These are phyloP conservation scores for Typhlichthys eigenmanni DNA, from an alignment of 2,797 vertebrate genomes.

Conservation along the genomic window DNA sequence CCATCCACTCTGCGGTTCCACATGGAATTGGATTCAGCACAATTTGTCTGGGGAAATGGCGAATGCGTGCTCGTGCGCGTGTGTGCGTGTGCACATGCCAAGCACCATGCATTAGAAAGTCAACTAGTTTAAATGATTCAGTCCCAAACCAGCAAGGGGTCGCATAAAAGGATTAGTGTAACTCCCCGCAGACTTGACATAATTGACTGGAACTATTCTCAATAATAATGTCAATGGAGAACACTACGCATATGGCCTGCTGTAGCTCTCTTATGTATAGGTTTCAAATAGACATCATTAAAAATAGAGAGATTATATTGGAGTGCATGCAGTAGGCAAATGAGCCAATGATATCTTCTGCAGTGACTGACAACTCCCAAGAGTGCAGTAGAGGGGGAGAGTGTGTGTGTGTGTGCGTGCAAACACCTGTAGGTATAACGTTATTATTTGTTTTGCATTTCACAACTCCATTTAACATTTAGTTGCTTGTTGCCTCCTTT, in stretches of 20 bases:
- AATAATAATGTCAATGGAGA: neutral
- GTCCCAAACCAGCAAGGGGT: neutral
- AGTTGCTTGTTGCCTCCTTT: conserved; percentile 47
- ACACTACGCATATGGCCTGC: conserved; percentile 1
- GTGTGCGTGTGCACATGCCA: conserved; percentile 5
- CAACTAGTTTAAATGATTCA: neutral
- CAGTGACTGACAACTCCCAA: conserved; percentile 7
- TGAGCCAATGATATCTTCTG: conserved; percentile 1
- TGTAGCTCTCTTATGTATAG: too few relatives aligned
- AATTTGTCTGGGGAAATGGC: conserved; percentile 24
- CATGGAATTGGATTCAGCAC: conserved; percentile 24
- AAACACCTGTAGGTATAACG: conserved; percentile 29
- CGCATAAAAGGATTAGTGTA: neutral
- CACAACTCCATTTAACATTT: conserved; percentile 23
- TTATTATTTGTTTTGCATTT: conserved; percentile 15
- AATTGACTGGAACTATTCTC: neutral
- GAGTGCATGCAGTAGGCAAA: neutral
- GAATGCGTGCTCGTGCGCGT: conserved; percentile 10
- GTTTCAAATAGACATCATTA: neutral
- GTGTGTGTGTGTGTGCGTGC: conserved; percentile 7
- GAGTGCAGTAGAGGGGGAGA: too few relatives aligned
- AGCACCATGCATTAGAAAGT: neutral
- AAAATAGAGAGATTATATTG: conserved; percentile 4
- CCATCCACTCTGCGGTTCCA: conserved; percentile 13
- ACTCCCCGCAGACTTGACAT: neutral